Evolutionary conservation across 2,888 invertebrate genomes (phyloP).

Genomic region (Leptinotarsa haldemani): DNA sequence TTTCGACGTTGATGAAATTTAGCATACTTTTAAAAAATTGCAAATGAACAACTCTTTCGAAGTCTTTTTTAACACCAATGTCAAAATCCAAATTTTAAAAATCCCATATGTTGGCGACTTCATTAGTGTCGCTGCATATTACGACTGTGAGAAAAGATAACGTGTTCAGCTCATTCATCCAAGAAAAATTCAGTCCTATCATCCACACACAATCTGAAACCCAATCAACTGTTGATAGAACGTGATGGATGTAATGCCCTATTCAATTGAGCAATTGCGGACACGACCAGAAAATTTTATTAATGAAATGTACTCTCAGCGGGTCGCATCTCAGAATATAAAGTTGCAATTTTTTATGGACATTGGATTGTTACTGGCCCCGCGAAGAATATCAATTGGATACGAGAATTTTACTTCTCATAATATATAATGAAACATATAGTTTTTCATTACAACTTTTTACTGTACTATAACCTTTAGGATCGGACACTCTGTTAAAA

Average conservation of each 20-base stretch:
- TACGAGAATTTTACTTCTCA: neutral
- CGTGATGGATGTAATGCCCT: constrained; percentile 51
- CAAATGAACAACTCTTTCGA: no score
- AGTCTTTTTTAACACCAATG: no score
- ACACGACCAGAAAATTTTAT: constrained; percentile 60
- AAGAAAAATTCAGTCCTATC: constrained; percentile 27
- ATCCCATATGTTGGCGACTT: no score
- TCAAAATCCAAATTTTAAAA: no score
- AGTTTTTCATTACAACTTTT: neutral
- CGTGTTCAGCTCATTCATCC: neutral
- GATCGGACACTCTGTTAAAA: no score
- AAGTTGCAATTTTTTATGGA: constrained; percentile 55
- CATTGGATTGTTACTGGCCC: constrained; percentile 50
- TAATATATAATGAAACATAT: constrained; percentile 6
- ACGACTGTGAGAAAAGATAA: neutral
- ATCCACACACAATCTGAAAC: constrained; percentile 51
- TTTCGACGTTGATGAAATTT: no score
- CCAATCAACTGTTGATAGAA: constrained; percentile 57
- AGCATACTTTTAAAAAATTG: no score
- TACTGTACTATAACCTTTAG: no score
- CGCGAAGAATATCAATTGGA: constrained; percentile 47
- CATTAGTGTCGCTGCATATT: no score
- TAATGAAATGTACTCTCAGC: constrained; percentile 59
- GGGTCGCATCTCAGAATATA: constrained; percentile 56
- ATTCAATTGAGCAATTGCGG: constrained; percentile 56